Conservation (phyloP, 2,797 vertebrate species). For the Molothrus aeneus region DNA sequence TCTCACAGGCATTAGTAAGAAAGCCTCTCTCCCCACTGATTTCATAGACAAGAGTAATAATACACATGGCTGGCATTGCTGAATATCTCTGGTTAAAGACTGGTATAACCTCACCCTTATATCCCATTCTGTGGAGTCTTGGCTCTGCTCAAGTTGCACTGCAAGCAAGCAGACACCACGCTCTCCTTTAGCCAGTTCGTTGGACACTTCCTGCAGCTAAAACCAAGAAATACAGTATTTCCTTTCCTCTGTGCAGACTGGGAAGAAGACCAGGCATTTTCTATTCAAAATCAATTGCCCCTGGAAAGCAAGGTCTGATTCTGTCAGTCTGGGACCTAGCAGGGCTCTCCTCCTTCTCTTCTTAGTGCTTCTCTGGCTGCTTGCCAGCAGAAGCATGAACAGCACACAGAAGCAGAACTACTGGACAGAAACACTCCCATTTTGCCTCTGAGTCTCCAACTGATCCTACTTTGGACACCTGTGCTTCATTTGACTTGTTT, state of each 20-base stretch:
- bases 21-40: neutral
- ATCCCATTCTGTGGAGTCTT: neutral
- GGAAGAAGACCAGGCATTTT: neutral
- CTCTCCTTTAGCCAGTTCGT: neutral
- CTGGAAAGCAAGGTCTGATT: neutral
- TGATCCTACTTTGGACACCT: neutral
- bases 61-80: neutral
- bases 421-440: neutral
- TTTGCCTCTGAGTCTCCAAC: neutral
- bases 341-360: neutral
- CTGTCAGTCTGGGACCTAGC: neutral
- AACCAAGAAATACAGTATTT: neutral
- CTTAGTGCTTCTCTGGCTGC: neutral
- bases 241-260: neutral
- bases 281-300: conserved; percentile 1
- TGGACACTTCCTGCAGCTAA: neutral
- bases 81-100: neutral
- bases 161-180: neutral
- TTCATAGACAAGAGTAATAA: neutral
- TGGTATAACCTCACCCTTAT: neutral
- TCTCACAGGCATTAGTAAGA: neutral
- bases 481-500: neutral
- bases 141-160: neutral
- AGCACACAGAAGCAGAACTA: neutral
- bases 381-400: neutral